Conservation (phyloP, 2,797 vertebrate species). For the Orestias chungarensis region DNA sequence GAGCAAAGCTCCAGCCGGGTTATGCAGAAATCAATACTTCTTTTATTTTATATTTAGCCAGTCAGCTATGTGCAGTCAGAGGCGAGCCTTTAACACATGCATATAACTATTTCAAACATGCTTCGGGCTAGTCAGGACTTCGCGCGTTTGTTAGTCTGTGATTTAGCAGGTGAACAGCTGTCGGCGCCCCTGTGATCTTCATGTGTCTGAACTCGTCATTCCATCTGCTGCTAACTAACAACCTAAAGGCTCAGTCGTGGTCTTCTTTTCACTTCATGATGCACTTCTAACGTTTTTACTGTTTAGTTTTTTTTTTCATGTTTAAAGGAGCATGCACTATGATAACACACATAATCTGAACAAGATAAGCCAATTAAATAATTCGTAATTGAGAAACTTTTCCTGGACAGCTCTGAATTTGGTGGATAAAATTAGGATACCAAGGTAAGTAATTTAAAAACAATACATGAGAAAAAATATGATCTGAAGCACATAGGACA, state of each 20-base stretch:
- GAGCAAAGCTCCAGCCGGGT: constrained; percentile 6
- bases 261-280: background rate
- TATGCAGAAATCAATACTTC: constrained; percentile 14
- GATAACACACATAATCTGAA: background rate
- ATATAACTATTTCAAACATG: constrained; percentile 51
- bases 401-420: too few species aligned
- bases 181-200: constrained; percentile 21
- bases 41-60: constrained; percentile 66
- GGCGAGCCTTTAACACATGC: constrained; percentile 33
- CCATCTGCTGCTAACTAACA: background rate
- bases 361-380: too few species aligned
- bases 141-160: constrained; percentile 46
- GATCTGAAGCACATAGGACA: too few species aligned
- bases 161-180: constrained; percentile 55
- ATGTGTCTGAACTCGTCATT: constrained; percentile 6
- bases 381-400: too few species aligned
- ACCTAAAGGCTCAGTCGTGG: background rate
- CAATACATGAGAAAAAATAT: too few species aligned
- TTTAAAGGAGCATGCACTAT: background rate
- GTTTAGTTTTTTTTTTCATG: background rate
- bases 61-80: constrained; percentile 36
- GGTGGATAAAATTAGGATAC: too few species aligned
- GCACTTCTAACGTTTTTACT: background rate
- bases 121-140: constrained; percentile 34
- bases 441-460: too few species aligned